These are phyloP conservation scores for Planiliza haematocheilus DNA, from an alignment of 2,113 vertebrate species.

Conservation along the genomic window DNA sequence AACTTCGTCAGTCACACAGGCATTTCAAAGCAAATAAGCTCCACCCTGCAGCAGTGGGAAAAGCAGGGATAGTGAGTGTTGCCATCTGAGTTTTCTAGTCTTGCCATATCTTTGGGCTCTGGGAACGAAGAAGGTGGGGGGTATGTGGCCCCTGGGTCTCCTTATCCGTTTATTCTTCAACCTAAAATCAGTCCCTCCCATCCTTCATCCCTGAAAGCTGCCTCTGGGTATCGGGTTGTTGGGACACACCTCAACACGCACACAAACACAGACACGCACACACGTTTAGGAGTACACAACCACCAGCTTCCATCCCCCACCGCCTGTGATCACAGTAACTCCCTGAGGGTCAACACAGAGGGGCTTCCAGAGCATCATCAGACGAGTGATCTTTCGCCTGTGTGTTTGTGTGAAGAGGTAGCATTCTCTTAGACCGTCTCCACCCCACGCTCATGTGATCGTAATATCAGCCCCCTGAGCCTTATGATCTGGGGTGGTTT, in stretches of 20 bases:
- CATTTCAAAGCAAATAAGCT: slow-evolving; percentile 78
- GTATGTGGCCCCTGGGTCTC: slow-evolving; percentile 27
- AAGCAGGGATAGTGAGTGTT: slow-evolving; percentile 27
- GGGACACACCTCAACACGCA: slow-evolving; percentile 55
- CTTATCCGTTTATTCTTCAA: slow-evolving; percentile 56
- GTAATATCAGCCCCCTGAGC: slow-evolving; percentile 37
- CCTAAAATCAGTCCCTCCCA: slow-evolving; percentile 47
- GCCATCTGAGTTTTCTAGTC: slow-evolving; percentile 46
- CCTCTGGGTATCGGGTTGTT: slow-evolving; percentile 58
- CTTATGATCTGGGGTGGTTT: slow-evolving; percentile 39
- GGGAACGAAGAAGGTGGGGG: slow-evolving; percentile 14
- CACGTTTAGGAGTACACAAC: slow-evolving; percentile 20
- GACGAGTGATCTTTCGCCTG: slow-evolving; percentile 41
- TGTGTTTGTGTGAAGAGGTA: slow-evolving; percentile 15
- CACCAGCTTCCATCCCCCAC: slow-evolving; percentile 32
- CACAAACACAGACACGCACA: too few relatives aligned
- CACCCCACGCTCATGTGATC: slow-evolving; percentile 55
- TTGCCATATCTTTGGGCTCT: slow-evolving; percentile 54
- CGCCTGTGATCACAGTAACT: slow-evolving; percentile 52
- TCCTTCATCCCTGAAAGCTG: slow-evolving; percentile 46
- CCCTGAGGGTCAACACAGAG: slow-evolving; percentile 51
- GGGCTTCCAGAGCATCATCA: slow-evolving; percentile 54
- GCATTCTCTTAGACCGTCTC: slow-evolving; percentile 31
- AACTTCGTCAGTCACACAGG: slow-evolving; percentile 62
- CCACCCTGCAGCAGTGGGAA: slow-evolving; percentile 68